phyloP scores from a whole-genome alignment of 1,140 invertebrate genomes.

The Meloidogyne hapla region DNA sequence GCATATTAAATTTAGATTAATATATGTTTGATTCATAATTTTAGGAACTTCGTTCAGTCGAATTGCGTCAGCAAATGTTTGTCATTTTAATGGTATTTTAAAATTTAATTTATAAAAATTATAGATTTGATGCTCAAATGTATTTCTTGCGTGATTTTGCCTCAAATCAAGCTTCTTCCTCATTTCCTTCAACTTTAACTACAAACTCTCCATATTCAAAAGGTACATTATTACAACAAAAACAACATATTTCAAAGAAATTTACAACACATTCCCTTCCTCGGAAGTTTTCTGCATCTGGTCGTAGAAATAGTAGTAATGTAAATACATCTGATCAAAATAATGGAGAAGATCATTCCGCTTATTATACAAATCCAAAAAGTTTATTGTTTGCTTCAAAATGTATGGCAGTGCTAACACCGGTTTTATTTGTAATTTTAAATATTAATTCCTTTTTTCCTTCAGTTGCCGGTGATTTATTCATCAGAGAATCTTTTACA shows the following conservation, averaged over 20 bases:
- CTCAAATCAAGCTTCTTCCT: slow-evolving; percentile 13
- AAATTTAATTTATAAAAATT: neutral
- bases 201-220: neutral
- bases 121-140: slow-evolving; percentile 35
- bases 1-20: slow-evolving; percentile 22
- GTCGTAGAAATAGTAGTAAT: neutral
- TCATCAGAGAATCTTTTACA: slow-evolving; percentile 78
- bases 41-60: slow-evolving; percentile 25
- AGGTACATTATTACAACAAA: neutral
- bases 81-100: neutral
- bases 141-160: slow-evolving; percentile 41
- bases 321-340: slow-evolving; percentile 4
- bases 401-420: slow-evolving; percentile 38
- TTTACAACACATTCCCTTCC: slow-evolving; percentile 26
- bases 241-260: slow-evolving; percentile 9
- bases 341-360: slow-evolving; percentile 36
- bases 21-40: slow-evolving; percentile 14
- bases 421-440: neutral
- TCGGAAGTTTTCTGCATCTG: slow-evolving; percentile 12
- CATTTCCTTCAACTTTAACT: neutral
- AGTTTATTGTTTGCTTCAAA: slow-evolving; percentile 28
- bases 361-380: slow-evolving; percentile 35
- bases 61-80: slow-evolving; percentile 60
- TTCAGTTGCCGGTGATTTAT: slow-evolving; percentile 76
- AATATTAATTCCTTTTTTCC: neutral